Base-by-base conservation (phyloP, 2,113 vertebrate species). In the Tautogolabrus adspersus region DNA sequence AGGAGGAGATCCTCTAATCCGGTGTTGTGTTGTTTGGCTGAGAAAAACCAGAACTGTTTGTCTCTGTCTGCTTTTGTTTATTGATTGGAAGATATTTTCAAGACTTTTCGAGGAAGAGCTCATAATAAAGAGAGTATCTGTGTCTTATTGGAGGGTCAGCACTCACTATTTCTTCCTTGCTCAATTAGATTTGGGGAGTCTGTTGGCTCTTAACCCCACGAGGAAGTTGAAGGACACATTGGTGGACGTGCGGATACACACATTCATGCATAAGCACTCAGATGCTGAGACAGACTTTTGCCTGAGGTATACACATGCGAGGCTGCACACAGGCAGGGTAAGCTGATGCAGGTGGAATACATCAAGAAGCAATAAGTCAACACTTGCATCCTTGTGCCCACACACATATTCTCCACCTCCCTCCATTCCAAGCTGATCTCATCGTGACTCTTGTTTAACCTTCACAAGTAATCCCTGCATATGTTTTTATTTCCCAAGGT, bases 321-420 rank as follows among this genome's bases (percentile, higher is more conserved):
- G 65, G 19, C 68, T 72, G 30, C 52, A 64, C 52, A 77, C 64
- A n/a, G 47, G 47, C 47, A 49, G 19, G 57, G 26, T 37, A 62
- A 57, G 42, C 40, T 1, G 8, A 21, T 63, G 52, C 77, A 81
- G 62, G 65, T 74, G 66, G 51, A 40, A 81, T 54, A 58, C 66
- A 70, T 72, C 70, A 81, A 44, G 69, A 73, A 52, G 65, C 40
- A 67, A 49, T 82, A 82, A 76, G 30, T 80, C 63, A 18, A 62
- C 57, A 75, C 61, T 56, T 30, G 19, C 37, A 49, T 66, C 63
- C 61, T 57, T 30, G 19, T 51, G 61, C 55, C 44, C 78, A 83
- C 75, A 82, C 81, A 72, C 37, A 54, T 10, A 3, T 49, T 54
- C 37, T 34, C 52, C 42, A 38, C 19, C 47, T 79, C 23, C 22